These are phyloP conservation scores for Cynoglossus semilaevis DNA, from an alignment of 2,113 vertebrate genomes.

Conservation along the genomic window DNA sequence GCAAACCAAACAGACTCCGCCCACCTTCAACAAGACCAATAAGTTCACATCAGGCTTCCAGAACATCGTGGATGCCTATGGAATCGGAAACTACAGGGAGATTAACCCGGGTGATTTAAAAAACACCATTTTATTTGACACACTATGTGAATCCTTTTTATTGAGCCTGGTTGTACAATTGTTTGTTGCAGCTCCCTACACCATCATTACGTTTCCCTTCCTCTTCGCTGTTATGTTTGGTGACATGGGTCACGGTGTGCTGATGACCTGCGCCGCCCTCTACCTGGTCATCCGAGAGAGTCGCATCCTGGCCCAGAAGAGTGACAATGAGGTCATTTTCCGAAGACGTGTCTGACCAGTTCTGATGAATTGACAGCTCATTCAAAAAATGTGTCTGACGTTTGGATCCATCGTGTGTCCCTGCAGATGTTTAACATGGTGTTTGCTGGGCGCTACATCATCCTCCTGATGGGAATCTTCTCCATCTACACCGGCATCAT, in stretches of 20 bases:
- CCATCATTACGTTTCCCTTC: constrained; percentile 97
- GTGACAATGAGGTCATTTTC: constrained; percentile 83
- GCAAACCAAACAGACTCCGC: constrained; percentile 88
- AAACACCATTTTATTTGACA: too few species aligned
- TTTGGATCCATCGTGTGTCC: constrained; percentile 1
- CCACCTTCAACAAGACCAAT: constrained; percentile 96
- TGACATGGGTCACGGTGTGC: constrained; percentile 90
- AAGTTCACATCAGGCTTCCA: constrained; percentile 97
- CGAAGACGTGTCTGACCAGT: too few species aligned
- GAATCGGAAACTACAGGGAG: constrained; percentile 92
- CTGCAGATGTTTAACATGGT: constrained; percentile 93
- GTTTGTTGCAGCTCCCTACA: constrained; percentile 85
- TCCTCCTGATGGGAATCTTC: constrained; percentile 95
- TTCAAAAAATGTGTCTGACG: too few species aligned
- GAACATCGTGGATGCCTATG: constrained; percentile 94
- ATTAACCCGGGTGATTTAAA: constrained; percentile 88
- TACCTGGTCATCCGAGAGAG: constrained; percentile 94
- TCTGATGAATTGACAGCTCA: too few species aligned
- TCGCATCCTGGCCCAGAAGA: constrained; percentile 90
- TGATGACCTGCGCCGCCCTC: constrained; percentile 90
- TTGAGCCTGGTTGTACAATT: background rate
- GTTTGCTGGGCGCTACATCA: constrained; percentile 94
- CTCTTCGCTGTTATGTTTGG: constrained; percentile 99
- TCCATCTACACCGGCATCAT: constrained; percentile 95
- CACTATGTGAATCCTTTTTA: too few species aligned